Evolutionary conservation across 2,113 vertebrate species (phyloP), one percentile per base, ranked within the genome.

Genomic region (Trichomycterus rosablanca): DNA sequence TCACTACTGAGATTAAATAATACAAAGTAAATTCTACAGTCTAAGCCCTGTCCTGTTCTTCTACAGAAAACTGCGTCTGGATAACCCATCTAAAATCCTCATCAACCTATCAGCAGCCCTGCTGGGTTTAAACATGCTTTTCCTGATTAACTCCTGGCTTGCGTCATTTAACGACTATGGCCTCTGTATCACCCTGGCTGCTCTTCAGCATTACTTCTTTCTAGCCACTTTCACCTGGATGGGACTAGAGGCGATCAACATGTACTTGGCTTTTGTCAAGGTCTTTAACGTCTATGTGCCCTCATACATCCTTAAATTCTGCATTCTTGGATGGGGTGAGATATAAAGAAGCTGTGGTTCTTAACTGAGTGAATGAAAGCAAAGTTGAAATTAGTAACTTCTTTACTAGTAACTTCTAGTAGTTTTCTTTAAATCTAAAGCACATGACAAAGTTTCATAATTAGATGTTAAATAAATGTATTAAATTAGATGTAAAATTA

Each of bases 171-270:
- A 78, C 50, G 80, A 48, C 62, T 71, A 61, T 0, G 74, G 72
- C 8, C 77, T 95, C 24, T 95, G 93, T 57, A 76, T 94, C 18
- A 22, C 75, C 0, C 70, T 81, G 1, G 90, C 89, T 0, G 74
- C 73, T 2, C 5, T 62, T 1, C 84, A 93, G 5, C 93, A 94
- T 60, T 97, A 91, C 70, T 94, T 90, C 70, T 75, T 97, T 49
- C 67, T 97, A 5, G 86, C 87, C 1, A 87, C 93, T 20, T 93
- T 96, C 77, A 87, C 84, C 0, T 95, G 93, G 92, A 95, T 96
- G 93, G 89, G 85, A 23, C 75, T 97, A 57, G 90, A 94, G 67
- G 89, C 91, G 0, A 58, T 94, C 19, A 89, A 94, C 71, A 91
- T 95, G 85, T 95, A 96, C 76, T 76, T 94, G 3, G 81, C 88